Conservation (phyloP, 1,140 invertebrate genomes). For the Drosophila nigrodunni region DNA sequence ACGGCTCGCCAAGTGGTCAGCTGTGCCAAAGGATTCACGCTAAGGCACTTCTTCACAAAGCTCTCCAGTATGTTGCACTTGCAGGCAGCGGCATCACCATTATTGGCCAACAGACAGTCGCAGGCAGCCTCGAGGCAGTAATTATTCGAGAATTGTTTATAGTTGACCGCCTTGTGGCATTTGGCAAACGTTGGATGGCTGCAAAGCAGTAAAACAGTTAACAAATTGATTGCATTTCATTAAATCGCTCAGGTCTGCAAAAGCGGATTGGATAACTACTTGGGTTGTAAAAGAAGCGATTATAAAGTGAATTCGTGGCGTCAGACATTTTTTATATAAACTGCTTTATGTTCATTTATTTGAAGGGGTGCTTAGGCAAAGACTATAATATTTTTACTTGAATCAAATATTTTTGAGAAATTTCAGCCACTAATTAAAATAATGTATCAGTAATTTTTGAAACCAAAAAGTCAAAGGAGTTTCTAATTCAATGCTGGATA, state of each 20-base stretch:
- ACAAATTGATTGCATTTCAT: background rate
- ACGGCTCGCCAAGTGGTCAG: conserved; percentile 89
- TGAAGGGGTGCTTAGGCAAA: too few species aligned
- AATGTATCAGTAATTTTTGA: too few species aligned
- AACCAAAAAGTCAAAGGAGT: too few species aligned
- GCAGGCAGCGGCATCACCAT: conserved; percentile 86
- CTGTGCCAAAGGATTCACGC: conserved; percentile 87
- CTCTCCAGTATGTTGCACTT: conserved; percentile 88
- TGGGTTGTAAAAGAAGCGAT: too few species aligned
- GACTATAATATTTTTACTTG: too few species aligned
- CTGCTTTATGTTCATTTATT: too few species aligned
- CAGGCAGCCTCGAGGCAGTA: conserved; percentile 90
- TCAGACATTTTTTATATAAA: too few species aligned
- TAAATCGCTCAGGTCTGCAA: background rate
- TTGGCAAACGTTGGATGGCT: conserved; percentile 87
- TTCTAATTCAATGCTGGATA: too few species aligned
- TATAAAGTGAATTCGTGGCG: too few species aligned
- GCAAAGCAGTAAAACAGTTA: background rate
- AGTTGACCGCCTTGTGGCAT: conserved; percentile 87
- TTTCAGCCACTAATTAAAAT: too few species aligned
- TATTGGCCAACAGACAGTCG: conserved; percentile 86
- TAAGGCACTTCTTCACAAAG: conserved; percentile 90
- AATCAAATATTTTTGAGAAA: too few species aligned
- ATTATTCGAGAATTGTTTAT: conserved; percentile 88
- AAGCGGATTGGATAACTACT: too few species aligned